Evolutionary conservation across 2,888 invertebrate genomes (phyloP).

Genomic region (Protophormia terraenovae): DNA sequence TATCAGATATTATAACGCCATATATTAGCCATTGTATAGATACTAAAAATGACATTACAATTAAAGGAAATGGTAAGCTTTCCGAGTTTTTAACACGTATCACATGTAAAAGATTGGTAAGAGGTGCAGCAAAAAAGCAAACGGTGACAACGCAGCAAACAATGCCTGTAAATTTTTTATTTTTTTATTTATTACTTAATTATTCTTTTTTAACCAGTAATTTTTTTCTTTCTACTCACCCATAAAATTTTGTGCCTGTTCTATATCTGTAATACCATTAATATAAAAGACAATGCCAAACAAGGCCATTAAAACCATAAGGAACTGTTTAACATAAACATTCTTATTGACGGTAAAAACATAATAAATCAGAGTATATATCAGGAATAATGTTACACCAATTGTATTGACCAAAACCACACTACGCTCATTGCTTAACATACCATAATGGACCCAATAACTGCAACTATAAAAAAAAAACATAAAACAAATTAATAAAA

Average conservation of each 20-base stretch:
- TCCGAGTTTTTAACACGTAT: constrained; percentile 90
- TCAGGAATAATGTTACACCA: constrained; percentile 87
- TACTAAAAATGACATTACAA: constrained; percentile 90
- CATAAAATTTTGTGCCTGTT: constrained; percentile 83
- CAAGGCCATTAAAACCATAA: constrained; percentile 82
- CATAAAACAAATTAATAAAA: background rate
- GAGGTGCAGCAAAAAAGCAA: constrained; percentile 91
- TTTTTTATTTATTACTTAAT: no score
- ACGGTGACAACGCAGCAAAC: constrained; percentile 89
- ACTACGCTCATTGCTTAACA: constrained; percentile 87
- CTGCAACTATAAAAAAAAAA: constrained; percentile 83
- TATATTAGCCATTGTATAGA: constrained; percentile 93
- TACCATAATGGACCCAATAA: constrained; percentile 91
- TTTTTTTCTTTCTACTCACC: constrained; percentile 85
- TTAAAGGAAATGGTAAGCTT: constrained; percentile 93
- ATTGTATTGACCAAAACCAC: constrained; percentile 89
- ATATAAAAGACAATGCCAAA: constrained; percentile 84
- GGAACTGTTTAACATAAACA: constrained; percentile 85
- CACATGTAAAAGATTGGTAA: constrained; percentile 91
- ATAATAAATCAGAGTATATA: constrained; percentile 88
- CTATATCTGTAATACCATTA: constrained; percentile 82
- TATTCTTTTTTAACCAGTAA: no score
- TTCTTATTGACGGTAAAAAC: constrained; percentile 88
- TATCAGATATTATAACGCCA: constrained; percentile 89
- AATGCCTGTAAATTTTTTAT: constrained; percentile 83